Base-by-base conservation (phyloP, 2,797 vertebrate species). In the Scleropages formosus region DNA sequence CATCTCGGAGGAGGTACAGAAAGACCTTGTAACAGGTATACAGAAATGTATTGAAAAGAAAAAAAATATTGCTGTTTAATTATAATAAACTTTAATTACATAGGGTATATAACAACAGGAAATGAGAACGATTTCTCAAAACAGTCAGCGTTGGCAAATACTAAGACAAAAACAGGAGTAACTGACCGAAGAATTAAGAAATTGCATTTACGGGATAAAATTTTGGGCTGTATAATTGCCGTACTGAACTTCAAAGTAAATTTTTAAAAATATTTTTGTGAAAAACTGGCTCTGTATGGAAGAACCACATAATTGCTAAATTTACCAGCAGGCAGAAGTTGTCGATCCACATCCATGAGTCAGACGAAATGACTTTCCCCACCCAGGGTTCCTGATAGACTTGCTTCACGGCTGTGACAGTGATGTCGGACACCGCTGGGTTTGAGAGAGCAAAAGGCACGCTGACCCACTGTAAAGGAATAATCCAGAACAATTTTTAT, bases 401-500 rank as follows among this genome's bases (percentile, higher is more conserved):
- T 1, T 89, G 24, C 65, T 93, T 91, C 76, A 94, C 90, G 13
- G 97, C 97, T 0, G 96, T 97, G 76, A 95, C 85, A 9, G 92
- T 91, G 53, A 99, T 99, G 91, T 97, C 94, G 7, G 94, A 88
- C 82, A 99, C 97, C 18, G 96, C 96, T 61, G 94, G 90, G 83
- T 99, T 95, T 76, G 86, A 92, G 91, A 99, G 82, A 0, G 97
- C 97, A 72, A 98, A 98, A 8, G 97, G 97, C 27, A 98, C 94
- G 0, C 96, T 97, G 89, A 99, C 91, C 97, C 97, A 98, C 97
- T 99, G 88, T 26, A 84, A 89, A 4, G 78, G 76, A 85, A 88
- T 6, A 39, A 39, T 39, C 31, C 2, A 39, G 6, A 39, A 39
- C 31, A 39, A n/a, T n/a, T n/a, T n/a, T n/a, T n/a, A n/a, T n/a